Conservation (phyloP, 2,888 invertebrate species). For the Drosophila tanythrix region DNA sequence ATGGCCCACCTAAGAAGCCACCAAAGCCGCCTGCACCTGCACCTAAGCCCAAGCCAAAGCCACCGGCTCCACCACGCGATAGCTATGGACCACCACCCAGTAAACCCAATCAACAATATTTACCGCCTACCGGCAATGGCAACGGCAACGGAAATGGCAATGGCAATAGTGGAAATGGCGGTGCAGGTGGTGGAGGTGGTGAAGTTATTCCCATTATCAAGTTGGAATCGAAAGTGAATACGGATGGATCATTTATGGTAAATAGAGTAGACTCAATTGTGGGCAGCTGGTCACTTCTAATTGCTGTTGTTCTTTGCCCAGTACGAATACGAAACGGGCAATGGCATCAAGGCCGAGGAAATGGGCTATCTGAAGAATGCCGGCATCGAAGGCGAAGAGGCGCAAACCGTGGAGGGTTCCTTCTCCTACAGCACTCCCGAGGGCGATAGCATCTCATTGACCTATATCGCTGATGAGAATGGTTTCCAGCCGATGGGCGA, state of each 20-base stretch:
- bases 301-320: constrained; percentile 53
- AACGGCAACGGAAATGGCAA: constrained; percentile 22
- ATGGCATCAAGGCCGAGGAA: constrained; percentile 90
- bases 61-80: constrained; percentile 32
- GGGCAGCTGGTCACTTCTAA: neutral
- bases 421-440: constrained; percentile 91
- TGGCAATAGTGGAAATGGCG: constrained; percentile 47
- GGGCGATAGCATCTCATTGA: constrained; percentile 88
- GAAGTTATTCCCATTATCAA: constrained; percentile 83
- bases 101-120: constrained; percentile 57
- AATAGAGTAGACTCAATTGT: neutral
- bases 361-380: constrained; percentile 90
- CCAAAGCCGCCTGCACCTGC: constrained; percentile 29
- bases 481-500: constrained; percentile 88
- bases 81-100: constrained; percentile 51
- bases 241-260: constrained; percentile 84
- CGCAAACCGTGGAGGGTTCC: constrained; percentile 89
- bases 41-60: constrained; percentile 29
- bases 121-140: constrained; percentile 54
- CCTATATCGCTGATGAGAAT: constrained; percentile 90
- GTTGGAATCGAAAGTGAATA: constrained; percentile 81
- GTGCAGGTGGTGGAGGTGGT: constrained; percentile 54
- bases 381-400: constrained; percentile 88
- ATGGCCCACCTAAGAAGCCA: constrained; percentile 46
- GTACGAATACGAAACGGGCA: constrained; percentile 91